These are phyloP conservation scores for Semnopithecus entellus DNA, from an alignment of 2,113 vertebrate genomes.

Conservation along the genomic window DNA sequence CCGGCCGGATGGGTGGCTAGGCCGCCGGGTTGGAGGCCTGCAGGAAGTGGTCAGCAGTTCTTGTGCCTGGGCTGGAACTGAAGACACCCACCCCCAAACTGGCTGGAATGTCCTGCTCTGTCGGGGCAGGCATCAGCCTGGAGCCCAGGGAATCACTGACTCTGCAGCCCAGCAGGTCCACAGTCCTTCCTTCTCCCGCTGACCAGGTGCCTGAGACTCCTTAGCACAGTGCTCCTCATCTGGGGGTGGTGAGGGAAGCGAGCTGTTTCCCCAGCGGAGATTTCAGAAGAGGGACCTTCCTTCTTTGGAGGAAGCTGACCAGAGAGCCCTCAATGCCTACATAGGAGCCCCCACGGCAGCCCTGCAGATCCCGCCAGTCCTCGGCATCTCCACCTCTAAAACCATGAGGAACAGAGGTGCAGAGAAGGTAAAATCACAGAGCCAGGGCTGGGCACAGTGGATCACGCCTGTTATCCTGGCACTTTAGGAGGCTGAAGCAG, in stretches of 20 bases:
- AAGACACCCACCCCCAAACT: neutral
- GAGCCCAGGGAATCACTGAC: neutral
- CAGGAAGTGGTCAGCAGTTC: slow-evolving; percentile 42
- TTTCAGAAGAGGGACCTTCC: neutral
- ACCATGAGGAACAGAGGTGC: neutral
- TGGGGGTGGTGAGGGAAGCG: neutral
- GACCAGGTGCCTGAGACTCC: neutral
- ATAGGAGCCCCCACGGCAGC: accelerated
- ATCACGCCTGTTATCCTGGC: neutral
- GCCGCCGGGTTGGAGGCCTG: accelerated
- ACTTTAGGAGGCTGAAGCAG: neutral
- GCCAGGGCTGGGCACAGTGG: neutral
- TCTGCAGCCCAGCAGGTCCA: accelerated
- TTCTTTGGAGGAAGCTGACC: neutral
- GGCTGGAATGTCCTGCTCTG: neutral
- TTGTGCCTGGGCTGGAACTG: neutral
- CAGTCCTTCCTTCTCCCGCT: neutral
- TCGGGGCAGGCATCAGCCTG: neutral
- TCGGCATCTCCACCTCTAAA: too few species aligned
- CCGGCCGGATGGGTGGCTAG: neutral
- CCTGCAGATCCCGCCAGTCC: neutral
- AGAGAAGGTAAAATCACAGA: too few species aligned
- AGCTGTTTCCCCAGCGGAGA: neutral
- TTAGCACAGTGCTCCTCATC: neutral
- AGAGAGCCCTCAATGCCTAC: too few species aligned